Conservation (phyloP, 2,113 vertebrate species). For the Bombycilla garrulus region DNA sequence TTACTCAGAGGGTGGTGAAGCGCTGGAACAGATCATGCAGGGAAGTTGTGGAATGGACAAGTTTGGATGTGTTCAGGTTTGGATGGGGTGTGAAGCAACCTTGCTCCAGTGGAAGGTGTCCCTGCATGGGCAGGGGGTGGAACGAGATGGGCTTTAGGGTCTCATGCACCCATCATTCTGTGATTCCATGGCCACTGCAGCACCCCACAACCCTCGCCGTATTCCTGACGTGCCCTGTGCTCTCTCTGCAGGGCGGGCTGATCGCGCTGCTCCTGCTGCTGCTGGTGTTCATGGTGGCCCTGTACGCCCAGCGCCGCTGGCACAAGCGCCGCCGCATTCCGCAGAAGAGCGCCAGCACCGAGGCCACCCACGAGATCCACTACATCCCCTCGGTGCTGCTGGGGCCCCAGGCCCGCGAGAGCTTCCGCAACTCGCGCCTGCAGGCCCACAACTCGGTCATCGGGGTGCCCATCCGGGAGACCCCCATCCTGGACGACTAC, state of each 20-base stretch:
- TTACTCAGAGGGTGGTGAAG: neutral
- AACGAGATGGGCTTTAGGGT: neutral
- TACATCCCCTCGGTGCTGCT: conserved; percentile 97
- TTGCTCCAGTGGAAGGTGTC: fast-evolving
- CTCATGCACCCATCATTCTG: fast-evolving
- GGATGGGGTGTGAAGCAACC: neutral
- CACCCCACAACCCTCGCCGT: neutral
- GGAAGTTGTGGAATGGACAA: neutral
- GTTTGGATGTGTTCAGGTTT: no score
- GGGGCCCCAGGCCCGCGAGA: conserved; percentile 89
- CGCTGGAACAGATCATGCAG: neutral
- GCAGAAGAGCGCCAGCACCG: conserved; percentile 95
- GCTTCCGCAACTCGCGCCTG: conserved; percentile 83
- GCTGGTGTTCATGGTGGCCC: conserved; percentile 90
- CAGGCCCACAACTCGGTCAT: conserved; percentile 91
- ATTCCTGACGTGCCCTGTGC: neutral
- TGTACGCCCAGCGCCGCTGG: conserved; percentile 93
- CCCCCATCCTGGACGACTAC: conserved; percentile 94
- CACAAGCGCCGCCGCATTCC: conserved; percentile 90
- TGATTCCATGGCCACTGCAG: fast-evolving
- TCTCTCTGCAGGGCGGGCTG: conserved; percentile 85
- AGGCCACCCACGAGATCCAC: conserved; percentile 98
- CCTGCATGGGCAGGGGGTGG: neutral
- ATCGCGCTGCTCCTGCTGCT: conserved; percentile 92
- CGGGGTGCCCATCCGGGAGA: conserved; percentile 94